Percentiles rank a stretch among this genome's conserved stretches.
Evolutionary conservation across 2,113 vertebrate genomes (phyloP).

Genomic region (Aramus guarauna): DNA sequence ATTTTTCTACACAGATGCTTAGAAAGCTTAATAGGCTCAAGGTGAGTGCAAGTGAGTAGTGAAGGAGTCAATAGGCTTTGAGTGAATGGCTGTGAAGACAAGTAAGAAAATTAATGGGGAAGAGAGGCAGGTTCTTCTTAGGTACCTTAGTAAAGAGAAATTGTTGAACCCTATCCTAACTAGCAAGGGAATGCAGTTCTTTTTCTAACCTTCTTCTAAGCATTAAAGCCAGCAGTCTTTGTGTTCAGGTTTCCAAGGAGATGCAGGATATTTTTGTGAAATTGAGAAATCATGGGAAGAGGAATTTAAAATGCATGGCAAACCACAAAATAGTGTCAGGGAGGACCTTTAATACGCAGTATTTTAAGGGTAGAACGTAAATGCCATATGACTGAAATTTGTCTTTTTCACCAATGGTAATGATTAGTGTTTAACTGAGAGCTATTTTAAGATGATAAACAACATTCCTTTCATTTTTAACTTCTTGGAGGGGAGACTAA

Average conservation of each 20-base stretch:
- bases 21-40: not conserved
- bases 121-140: not conserved
- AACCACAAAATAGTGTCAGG: not conserved
- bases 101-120: not conserved
- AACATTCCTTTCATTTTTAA: constrained; percentile 49
- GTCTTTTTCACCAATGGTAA: not conserved
- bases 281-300: constrained; percentile 18
- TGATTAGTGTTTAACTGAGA: constrained; percentile 10
- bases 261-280: constrained; percentile 31
- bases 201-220: not conserved
- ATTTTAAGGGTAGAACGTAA: not conserved
- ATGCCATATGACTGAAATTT: not conserved
- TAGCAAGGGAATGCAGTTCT: not conserved
- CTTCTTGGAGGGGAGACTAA: not conserved
- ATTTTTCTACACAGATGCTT: not conserved
- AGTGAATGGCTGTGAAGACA: not conserved
- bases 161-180: not conserved
- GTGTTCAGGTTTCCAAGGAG: constrained; percentile 55
- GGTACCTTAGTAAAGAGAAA: not conserved
- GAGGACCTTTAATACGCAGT: not conserved
- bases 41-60: not conserved
- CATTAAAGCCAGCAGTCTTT: not conserved
- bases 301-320: not conserved
- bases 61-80: not conserved
- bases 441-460: constrained; percentile 36